Evolutionary conservation across 2,113 vertebrate species (phyloP).

Genomic region (Tragelaphus strepsiceros): DNA sequence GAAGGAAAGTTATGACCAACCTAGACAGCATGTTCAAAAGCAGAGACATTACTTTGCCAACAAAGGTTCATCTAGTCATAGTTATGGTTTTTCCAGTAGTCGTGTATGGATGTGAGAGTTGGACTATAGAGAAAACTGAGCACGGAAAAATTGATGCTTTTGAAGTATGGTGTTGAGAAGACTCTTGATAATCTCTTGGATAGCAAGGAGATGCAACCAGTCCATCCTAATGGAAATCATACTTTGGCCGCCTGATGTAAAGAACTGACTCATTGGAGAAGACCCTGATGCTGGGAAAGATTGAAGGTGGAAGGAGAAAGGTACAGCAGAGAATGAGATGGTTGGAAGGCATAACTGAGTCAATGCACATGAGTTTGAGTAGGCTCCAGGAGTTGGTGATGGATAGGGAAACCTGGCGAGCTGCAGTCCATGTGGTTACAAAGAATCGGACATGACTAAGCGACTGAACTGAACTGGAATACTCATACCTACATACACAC

Average conservation of each 20-base stretch:
- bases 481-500: background rate
- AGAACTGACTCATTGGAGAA: background rate
- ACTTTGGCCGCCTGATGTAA: background rate
- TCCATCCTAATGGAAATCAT: fast-evolving
- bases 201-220: background rate
- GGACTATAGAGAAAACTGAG: background rate
- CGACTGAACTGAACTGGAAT: background rate
- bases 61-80: background rate
- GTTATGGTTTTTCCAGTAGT: background rate
- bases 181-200: background rate
- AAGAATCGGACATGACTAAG: background rate
- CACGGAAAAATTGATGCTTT: fast-evolving
- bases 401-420: background rate
- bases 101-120: background rate
- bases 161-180: background rate
- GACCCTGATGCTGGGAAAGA: background rate
- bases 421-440: background rate
- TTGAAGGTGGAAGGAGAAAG: background rate
- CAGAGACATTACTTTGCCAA: background rate
- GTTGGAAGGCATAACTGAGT: background rate
- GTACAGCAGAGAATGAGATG: background rate
- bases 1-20: background rate
- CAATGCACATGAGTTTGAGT: background rate
- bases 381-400: background rate
- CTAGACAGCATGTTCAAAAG: background rate